Conservation (phyloP, 1,140 invertebrate species). For the Apis laboriosa region DNA sequence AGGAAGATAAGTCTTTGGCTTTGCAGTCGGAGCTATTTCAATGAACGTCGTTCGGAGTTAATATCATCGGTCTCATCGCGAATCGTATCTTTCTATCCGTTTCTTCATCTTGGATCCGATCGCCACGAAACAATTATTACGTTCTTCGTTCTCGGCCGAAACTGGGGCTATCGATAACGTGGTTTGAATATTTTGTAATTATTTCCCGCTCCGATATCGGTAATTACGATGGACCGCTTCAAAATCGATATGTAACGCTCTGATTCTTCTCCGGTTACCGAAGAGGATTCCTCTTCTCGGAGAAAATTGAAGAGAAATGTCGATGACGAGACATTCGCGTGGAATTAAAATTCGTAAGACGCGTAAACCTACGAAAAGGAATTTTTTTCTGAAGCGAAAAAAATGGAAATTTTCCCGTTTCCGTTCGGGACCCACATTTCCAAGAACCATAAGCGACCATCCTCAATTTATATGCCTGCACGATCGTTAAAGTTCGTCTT, state of each 20-base stretch:
- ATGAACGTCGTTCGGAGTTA: constrained; percentile 40
- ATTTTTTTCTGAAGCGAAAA: no score
- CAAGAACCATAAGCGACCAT: background rate
- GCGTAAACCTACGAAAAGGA: no score
- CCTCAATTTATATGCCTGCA: background rate
- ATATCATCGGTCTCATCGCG: constrained; percentile 42
- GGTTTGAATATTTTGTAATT: constrained; percentile 38
- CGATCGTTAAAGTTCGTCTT: background rate
- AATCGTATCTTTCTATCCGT: constrained; percentile 30
- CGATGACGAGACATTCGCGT: no score
- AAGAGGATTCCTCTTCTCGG: background rate
- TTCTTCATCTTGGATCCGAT: constrained; percentile 9
- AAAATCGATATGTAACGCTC: background rate
- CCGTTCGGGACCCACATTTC: background rate
- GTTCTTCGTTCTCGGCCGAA: background rate
- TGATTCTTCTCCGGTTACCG: background rate
- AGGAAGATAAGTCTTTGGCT: constrained; percentile 37
- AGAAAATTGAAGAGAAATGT: no score
- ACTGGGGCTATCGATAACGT: constrained; percentile 9
- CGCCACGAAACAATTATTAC: constrained; percentile 35
- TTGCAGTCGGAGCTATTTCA: constrained; percentile 43
- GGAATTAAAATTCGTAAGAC: no score
- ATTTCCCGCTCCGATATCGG: background rate
- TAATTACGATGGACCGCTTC: background rate
- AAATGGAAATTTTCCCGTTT: constrained; percentile 7